A percentile compares a stretch with the other conserved stretches of the same genome.
Conservation (phyloP, 2,113 vertebrate genomes). For the Actinemys pallida region DNA sequence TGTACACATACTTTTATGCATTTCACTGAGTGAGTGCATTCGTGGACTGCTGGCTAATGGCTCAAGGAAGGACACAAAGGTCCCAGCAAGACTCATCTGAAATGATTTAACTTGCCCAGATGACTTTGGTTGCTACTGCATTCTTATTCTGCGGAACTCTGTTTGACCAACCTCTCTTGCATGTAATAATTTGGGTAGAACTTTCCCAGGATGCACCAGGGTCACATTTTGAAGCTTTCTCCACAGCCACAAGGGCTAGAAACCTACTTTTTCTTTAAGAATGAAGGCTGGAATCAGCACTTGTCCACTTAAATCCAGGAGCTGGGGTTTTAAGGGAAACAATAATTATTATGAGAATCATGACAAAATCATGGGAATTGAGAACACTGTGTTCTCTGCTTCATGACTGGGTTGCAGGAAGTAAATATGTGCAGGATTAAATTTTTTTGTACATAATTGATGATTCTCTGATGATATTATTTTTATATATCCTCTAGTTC, state of each 20-base stretch:
- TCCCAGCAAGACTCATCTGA: background rate
- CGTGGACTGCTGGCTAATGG: background rate
- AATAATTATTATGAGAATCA: too few species aligned
- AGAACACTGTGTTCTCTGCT: too few species aligned
- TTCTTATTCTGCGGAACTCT: rapidly evolving
- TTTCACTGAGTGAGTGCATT: background rate
- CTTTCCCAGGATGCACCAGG: too few species aligned
- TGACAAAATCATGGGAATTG: too few species aligned
- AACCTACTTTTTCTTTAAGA: too few species aligned
- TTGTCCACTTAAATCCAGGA: too few species aligned
- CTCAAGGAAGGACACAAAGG: background rate
- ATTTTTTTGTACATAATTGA: background rate
- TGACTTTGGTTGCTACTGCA: background rate
- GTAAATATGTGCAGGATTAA: too few species aligned
- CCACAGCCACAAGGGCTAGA: too few species aligned
- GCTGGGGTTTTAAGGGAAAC: too few species aligned
- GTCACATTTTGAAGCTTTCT: too few species aligned
- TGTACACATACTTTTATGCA: rapidly evolving
- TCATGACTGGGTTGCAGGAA: too few species aligned
- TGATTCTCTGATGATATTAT: background rate
- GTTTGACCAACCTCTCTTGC: rapidly evolving
- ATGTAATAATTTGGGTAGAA: background rate
- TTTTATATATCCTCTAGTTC: background rate
- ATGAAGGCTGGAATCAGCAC: too few species aligned
- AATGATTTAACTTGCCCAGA: background rate